Evolutionary conservation across 1,140 invertebrate species (phyloP).

Genomic region (Pristionchus pacificus): DNA sequence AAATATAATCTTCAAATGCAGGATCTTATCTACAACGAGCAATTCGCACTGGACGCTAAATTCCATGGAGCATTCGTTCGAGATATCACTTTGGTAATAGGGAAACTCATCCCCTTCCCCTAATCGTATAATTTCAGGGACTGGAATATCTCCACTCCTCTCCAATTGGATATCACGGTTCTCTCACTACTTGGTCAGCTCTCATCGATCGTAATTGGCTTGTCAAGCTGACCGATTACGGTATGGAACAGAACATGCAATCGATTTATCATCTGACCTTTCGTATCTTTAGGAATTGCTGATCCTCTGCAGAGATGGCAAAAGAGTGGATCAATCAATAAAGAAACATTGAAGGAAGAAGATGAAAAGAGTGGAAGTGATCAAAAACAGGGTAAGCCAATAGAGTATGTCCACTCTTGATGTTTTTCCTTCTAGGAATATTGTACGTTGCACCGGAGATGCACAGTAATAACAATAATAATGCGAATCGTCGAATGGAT

Average conservation of each 20-base stretch:
- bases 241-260: slow-evolving; percentile 1
- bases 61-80: slow-evolving; percentile 55
- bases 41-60: slow-evolving; percentile 47
- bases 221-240: slow-evolving; percentile 56
- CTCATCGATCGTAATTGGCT: slow-evolving; percentile 57
- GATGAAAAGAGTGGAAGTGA: slow-evolving; percentile 44
- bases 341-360: slow-evolving; percentile 47
- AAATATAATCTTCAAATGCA: slow-evolving; percentile 16
- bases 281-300: slow-evolving; percentile 29
- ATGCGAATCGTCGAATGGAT: slow-evolving; percentile 44
- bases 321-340: slow-evolving; percentile 45
- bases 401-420: no score
- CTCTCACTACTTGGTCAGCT: slow-evolving; percentile 47
- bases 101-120: background rate
- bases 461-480: slow-evolving; percentile 47
- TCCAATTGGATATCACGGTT: slow-evolving; percentile 51
- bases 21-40: slow-evolving; percentile 56
- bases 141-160: slow-evolving; percentile 51
- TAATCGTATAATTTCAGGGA: slow-evolving; percentile 33
- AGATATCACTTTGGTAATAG: slow-evolving; percentile 48
- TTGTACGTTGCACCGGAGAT: slow-evolving; percentile 51
- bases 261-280: background rate
- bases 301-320: slow-evolving; percentile 53
- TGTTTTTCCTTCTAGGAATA: slow-evolving; percentile 18
- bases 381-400: slow-evolving; percentile 42